Evolutionary conservation across 2,113 vertebrate species (phyloP).

Genomic region (Solea senegalensis): DNA sequence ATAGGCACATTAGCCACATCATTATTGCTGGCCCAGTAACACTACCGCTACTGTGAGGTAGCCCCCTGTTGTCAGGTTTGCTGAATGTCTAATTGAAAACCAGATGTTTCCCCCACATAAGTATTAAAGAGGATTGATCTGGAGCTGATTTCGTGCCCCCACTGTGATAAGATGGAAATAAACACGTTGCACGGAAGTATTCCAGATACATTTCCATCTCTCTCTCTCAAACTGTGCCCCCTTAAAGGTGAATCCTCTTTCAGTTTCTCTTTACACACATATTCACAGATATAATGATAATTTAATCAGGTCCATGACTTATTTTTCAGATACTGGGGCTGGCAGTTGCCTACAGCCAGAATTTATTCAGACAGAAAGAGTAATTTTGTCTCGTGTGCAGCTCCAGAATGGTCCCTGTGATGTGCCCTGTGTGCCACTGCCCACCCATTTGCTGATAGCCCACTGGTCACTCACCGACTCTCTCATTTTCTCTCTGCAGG

Average conservation of each 20-base stretch:
- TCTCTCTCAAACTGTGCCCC: neutral
- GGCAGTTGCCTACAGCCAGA: conserved; percentile 49
- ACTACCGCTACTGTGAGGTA: conserved; percentile 62
- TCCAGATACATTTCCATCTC: conserved; percentile 6
- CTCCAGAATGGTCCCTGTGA: conserved; percentile 57
- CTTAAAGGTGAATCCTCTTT: neutral
- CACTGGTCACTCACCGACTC: conserved; percentile 70
- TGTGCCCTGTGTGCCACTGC: conserved; percentile 55
- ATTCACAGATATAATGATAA: conserved; percentile 15
- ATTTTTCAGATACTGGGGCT: conserved; percentile 27
- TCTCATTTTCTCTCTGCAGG: conserved; percentile 71
- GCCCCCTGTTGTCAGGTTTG: conserved; percentile 46
- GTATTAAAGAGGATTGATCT: conserved; percentile 71
- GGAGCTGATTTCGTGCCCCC: conserved; percentile 45
- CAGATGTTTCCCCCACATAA: conserved; percentile 66
- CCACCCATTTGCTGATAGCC: conserved; percentile 72
- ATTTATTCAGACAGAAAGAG: conserved; percentile 59
- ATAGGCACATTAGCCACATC: conserved; percentile 73
- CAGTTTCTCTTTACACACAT: conserved; percentile 3
- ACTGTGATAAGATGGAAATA: conserved; percentile 58
- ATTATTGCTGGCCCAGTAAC: conserved; percentile 64
- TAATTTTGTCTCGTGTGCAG: conserved; percentile 58
- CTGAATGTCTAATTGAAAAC: conserved; percentile 75
- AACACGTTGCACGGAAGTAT: conserved; percentile 46
- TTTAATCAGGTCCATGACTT: conserved; percentile 12